Conservation (phyloP, 1,140 invertebrate species). For the Sycophaga agraensis region DNA sequence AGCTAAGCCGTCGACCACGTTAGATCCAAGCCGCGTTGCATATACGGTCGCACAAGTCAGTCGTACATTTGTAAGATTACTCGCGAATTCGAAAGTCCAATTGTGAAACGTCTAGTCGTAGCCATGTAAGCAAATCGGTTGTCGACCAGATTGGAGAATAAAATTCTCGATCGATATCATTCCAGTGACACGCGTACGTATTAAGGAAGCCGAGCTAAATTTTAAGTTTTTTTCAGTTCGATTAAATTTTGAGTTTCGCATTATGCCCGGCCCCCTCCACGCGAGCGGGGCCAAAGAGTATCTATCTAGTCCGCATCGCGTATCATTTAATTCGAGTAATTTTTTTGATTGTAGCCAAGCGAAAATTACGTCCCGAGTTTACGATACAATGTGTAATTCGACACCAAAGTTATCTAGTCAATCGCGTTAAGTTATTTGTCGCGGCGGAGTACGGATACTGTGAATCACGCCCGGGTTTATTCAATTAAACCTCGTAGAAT, state of each 20-base stretch:
- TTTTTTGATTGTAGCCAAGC: not conserved
- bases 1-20: no score
- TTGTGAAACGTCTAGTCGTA: no score
- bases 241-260: constrained; percentile 39
- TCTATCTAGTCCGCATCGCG: constrained; percentile 43
- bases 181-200: not conserved
- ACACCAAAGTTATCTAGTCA: constrained; percentile 10
- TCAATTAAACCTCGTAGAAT: not conserved
- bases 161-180: no score
- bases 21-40: no score
- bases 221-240: constrained; percentile 31
- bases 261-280: constrained; percentile 40
- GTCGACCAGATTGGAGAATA: no score
- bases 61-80: no score
- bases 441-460: not conserved
- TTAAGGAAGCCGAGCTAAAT: no score
- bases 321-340: not conserved
- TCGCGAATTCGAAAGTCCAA: no score
- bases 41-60: no score
- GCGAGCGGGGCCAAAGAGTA: constrained; percentile 46
- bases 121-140: no score
- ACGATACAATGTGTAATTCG: not conserved
- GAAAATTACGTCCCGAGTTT: constrained; percentile 4
- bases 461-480: not conserved
- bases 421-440: not conserved